Evolutionary conservation across 2,113 vertebrate genomes (phyloP), one percentile per base, ranked within the genome.

Genomic region (Buteo buteo): DNA sequence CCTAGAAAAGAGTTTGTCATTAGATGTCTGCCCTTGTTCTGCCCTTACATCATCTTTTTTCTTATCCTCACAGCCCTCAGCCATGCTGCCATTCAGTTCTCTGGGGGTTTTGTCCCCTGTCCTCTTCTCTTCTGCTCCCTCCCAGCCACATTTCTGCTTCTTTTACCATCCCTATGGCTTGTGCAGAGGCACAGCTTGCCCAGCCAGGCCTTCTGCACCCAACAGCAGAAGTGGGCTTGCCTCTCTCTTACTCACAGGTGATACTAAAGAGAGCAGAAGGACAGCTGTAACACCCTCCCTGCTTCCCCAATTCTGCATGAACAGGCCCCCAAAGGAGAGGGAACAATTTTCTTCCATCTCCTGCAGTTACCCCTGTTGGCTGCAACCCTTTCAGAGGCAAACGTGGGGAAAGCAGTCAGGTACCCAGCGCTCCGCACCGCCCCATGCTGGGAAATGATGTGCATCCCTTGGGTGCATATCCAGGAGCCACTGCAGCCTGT

Each of bases 141-240:
- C 26, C 28, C 13, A 71, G 44, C 26, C 15, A n/a, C 31, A 25
- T 44, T 76, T 76, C 74, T 79, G 5, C 57, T 71, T 38, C 47
- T 64, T 67, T 71, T 40, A 7, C 44, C 0, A 3, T 22, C 14
- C 11, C 31, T 64, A 2, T 54, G 58, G 40, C 59, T 70, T 58
- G 13, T 62, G n/a, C 31, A 25, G 24, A 67, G 66, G 31, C 58
- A 72, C 66, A 70, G 24, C 38, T 65, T 88, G 31, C 14, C 76
- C 67, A 93, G 19, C 16, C 80, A 88, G 54, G 16, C 31, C 54
- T 42, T 28, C 25, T 77, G 31, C 54, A 86, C 26, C 20, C 44
- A 55, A 12, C 0, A 1, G 29, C 54, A 69, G 55, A 61, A 58
- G 11, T 0, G 0, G 21, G 31, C 54, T 81, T 49, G 59, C 36